phyloP scores from a whole-genome alignment of 1,140 invertebrate species.

The Laodelphax striatellus region DNA sequence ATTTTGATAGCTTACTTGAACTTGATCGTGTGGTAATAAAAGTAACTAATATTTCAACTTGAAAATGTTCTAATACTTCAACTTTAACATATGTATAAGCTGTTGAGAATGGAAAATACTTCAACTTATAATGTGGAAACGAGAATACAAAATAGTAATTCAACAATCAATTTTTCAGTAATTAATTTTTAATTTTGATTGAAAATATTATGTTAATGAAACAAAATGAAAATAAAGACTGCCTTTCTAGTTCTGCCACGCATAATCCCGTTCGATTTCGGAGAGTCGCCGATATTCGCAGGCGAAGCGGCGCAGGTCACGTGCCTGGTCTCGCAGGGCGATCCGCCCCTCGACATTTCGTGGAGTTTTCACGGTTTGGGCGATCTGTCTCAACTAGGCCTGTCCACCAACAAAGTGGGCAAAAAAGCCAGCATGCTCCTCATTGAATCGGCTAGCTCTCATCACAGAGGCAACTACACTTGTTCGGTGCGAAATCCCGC shows the following conservation, averaged over 20 bases:
- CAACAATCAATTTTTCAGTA: too few species aligned
- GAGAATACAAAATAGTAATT: too few species aligned
- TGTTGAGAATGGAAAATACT: too few species aligned
- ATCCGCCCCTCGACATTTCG: conserved; percentile 27
- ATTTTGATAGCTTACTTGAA: too few species aligned
- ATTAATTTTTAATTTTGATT: too few species aligned
- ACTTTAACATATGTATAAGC: too few species aligned
- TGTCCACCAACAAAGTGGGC: conserved; percentile 41
- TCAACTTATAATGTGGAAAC: too few species aligned
- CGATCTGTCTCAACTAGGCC: conserved; percentile 19
- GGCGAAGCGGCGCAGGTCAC: conserved; percentile 34
- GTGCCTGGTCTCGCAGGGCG: conserved; percentile 31
- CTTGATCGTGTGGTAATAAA: too few species aligned
- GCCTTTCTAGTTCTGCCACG: conserved; percentile 35
- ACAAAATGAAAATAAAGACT: too few species aligned
- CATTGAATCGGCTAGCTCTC: conserved; percentile 36
- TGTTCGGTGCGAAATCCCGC: conserved; percentile 35
- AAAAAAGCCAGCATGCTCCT: conserved; percentile 55
- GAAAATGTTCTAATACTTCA: too few species aligned
- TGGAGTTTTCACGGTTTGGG: conserved; percentile 26
- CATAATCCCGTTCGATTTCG: conserved; percentile 39
- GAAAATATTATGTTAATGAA: too few species aligned
- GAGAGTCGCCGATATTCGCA: conserved; percentile 30
- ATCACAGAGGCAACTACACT: conserved; percentile 38
- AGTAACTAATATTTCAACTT: too few species aligned